phyloP scores from a whole-genome alignment of 2,797 vertebrate species.

The Aplochiton taeniatus region DNA sequence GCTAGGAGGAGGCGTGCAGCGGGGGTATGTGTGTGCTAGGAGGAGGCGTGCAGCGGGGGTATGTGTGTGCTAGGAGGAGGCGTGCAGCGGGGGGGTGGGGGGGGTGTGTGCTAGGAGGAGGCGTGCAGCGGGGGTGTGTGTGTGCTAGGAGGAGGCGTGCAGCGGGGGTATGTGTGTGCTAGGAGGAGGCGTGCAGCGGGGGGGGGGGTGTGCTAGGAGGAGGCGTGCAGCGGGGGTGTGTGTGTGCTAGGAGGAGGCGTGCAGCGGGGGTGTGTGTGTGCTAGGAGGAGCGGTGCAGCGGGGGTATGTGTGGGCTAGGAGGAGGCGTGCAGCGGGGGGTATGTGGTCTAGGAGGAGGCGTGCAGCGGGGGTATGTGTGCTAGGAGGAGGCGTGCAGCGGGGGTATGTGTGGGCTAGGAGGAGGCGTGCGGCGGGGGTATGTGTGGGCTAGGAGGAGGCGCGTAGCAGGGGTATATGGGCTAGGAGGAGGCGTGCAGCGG shows the following conservation, averaged over 20 bases:
- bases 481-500: constrained; percentile 81
- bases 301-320: constrained; percentile 87
- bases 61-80: constrained; percentile 61
- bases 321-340: constrained; percentile 88
- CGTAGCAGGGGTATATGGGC: constrained; percentile 87
- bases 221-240: constrained; percentile 88
- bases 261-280: constrained; percentile 87
- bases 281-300: constrained; percentile 82
- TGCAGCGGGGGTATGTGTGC: constrained; percentile 87
- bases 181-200: constrained; percentile 82
- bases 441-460: constrained; percentile 74
- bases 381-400: constrained; percentile 81
- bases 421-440: constrained; percentile 88
- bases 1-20: not conserved
- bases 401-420: constrained; percentile 88
- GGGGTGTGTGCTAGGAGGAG: constrained; percentile 80
- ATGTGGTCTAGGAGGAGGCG: constrained; percentile 76
- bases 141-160: constrained; percentile 75
- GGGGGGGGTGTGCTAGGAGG: constrained; percentile 86
- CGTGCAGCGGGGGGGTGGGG: constrained; percentile 88
- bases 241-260: constrained; percentile 73
- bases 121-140: constrained; percentile 87
- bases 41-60: no score
- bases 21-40: not conserved
- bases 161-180: constrained; percentile 89